Conservation (phyloP, 2,113 vertebrate species). For the Toxotes jaculatrix region DNA sequence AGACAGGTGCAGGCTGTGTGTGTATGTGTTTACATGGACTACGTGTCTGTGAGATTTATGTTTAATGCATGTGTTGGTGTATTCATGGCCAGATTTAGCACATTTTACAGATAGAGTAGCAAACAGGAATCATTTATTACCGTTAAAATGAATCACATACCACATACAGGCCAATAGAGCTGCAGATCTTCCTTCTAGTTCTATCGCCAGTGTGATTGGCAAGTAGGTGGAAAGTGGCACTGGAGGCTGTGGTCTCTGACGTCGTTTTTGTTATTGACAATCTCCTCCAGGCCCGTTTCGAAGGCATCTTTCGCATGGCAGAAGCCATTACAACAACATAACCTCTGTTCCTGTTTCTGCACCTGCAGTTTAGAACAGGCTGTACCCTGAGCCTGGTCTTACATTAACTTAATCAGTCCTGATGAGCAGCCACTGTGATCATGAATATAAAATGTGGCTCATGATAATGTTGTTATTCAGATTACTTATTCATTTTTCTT, state of each 20-base stretch:
- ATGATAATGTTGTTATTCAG: conserved; percentile 14
- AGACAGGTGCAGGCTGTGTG: conserved; percentile 68
- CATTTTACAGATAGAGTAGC: conserved; percentile 29
- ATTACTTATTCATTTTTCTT: background rate
- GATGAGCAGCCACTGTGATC: conserved; percentile 10
- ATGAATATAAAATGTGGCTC: conserved; percentile 14
- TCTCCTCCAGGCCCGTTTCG: conserved; percentile 27
- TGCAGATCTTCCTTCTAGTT: conserved; percentile 32
- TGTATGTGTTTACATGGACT: conserved; percentile 23
- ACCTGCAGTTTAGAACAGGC: conserved; percentile 36
- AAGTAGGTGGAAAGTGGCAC: conserved; percentile 43
- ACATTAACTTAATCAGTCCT: conserved; percentile 21
- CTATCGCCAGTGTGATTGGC: conserved; percentile 33
- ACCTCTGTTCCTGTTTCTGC: conserved; percentile 27
- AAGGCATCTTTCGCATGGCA: too few relatives aligned
- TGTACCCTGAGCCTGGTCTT: conserved; percentile 21
- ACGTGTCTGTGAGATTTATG: conserved; percentile 40
- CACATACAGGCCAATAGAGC: conserved; percentile 15
- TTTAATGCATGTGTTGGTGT: conserved; percentile 52
- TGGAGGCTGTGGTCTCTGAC: conserved; percentile 41
- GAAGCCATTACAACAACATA: conserved; percentile 11
- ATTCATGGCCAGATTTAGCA: conserved; percentile 21
- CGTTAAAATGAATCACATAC: conserved; percentile 24
- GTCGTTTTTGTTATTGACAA: conserved; percentile 55
- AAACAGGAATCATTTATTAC: conserved; percentile 27